Evolutionary conservation across 2,113 vertebrate genomes (phyloP), one percentile per base, ranked within the genome.

Genomic region (Syngnathoides biaculeatus): DNA sequence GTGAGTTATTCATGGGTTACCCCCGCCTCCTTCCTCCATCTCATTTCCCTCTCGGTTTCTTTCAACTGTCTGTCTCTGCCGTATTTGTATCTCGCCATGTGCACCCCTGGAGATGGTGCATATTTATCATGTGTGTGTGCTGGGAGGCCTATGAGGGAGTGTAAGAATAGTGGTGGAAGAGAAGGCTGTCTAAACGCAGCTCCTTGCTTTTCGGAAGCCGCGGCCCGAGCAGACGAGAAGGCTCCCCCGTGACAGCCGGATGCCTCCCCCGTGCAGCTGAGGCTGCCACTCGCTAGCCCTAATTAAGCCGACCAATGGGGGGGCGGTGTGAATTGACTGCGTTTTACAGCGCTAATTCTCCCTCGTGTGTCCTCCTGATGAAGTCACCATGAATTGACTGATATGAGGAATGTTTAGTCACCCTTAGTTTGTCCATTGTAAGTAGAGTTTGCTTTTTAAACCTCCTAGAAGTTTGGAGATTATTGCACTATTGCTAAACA

Each of bases 1-100:
- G 97, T 99, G 93, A 97, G 97, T 94, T 80, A 87, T 82, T 86
- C 85, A 77, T 70, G 82, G 82, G 57, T 73, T 77, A 69, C 75
- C 60, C 74, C 69, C 64, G 27, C 60, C 62, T 67, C 79, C 68
- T 70, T 24, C 70, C 80, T 68, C 83, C 83, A 64, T 72, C 84
- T 71, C 86, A 79, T 38, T 73, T 82, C 76, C 75, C 80, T 75
- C 71, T 80, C 69, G 78, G 68, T 77, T 55, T 53, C 30, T 65
- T 86, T 62, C 69, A 70, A 68, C 78, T 75, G 80, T 78, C 78
- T 79, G 69, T 80, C 69, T 81, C 78, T 79, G 74, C 77, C 73
- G 73, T 67, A 69, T 82, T 83, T 83, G 59, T 45, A 72, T 71
- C 17, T 71, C 14, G 30, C 52, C 83, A 67, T 76, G 59, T 73